phyloP scores from a whole-genome alignment of 2,888 invertebrate genomes.

The Helleia helle region DNA sequence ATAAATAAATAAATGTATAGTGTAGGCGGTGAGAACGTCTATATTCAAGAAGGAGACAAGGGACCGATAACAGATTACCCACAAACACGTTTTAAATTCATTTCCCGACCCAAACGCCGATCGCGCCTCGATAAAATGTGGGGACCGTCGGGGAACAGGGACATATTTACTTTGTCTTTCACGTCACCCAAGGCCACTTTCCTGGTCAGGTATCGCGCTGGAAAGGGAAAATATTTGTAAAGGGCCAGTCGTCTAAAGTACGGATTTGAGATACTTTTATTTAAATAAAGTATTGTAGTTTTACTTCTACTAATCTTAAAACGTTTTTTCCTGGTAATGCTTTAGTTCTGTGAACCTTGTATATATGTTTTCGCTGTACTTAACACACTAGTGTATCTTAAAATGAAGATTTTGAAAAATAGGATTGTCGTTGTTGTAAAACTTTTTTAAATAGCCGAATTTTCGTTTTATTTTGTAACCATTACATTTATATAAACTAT shows the following conservation, averaged over 20 bases:
- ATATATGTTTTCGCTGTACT: no score
- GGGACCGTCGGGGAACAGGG: constrained; percentile 64
- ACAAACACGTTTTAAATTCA: constrained; percentile 75
- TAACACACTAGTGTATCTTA: no score
- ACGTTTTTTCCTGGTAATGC: no score
- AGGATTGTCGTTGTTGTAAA: no score
- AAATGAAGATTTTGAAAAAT: no score
- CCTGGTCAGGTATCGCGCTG: constrained; percentile 66
- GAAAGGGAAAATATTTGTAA: constrained; percentile 71
- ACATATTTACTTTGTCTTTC: constrained; percentile 73
- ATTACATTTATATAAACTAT: no score
- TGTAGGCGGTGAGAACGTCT: no score
- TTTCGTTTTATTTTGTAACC: no score
- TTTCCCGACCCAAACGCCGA: constrained; percentile 71
- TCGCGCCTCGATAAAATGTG: constrained; percentile 72
- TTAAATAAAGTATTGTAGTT: constrained; percentile 3
- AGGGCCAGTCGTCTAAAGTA: constrained; percentile 57
- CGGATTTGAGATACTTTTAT: constrained; percentile 38
- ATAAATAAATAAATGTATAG: no score
- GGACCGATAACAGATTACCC: constrained; percentile 75
- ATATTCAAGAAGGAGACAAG: constrained; percentile 71
- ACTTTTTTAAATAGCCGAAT: no score
- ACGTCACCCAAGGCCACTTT: constrained; percentile 59
- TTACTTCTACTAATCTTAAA: no score
- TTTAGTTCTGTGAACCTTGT: no score